Conservation (phyloP, 2,888 invertebrate genomes). For the Teleiodes luculella region DNA sequence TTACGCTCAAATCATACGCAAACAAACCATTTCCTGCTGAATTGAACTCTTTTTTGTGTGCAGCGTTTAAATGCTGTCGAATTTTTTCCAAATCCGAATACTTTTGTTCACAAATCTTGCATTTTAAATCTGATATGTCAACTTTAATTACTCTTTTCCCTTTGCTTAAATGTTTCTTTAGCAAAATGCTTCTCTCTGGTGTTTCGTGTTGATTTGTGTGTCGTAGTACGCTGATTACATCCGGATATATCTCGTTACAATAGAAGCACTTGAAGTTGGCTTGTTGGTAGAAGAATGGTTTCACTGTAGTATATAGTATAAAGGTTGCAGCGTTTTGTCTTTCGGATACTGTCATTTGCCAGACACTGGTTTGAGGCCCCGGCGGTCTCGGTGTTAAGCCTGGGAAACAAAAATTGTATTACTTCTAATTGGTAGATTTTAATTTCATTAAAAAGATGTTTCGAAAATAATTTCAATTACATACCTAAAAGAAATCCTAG, state of each 20-base stretch:
- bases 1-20: slow-evolving; percentile 56
- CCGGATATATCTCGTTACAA: slow-evolving; percentile 63
- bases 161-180: slow-evolving; percentile 61
- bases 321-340: slow-evolving; percentile 67
- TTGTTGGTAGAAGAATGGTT: slow-evolving; percentile 67
- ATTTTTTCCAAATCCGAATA: slow-evolving; percentile 61
- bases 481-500: too few species aligned
- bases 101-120: slow-evolving; percentile 60
- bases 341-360: slow-evolving; percentile 72
- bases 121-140: slow-evolving; percentile 61
- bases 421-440: slow-evolving; percentile 16
- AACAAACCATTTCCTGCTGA: slow-evolving; percentile 64
- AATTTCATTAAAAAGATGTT: neutral
- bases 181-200: slow-evolving; percentile 49
- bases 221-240: slow-evolving; percentile 55
- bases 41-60: slow-evolving; percentile 66
- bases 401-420: slow-evolving; percentile 25
- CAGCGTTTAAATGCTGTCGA: slow-evolving; percentile 47
- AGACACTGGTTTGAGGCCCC: slow-evolving; percentile 60
- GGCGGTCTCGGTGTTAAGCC: slow-evolving; percentile 30
- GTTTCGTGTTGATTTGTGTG: slow-evolving; percentile 48
- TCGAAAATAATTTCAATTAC: too few species aligned
- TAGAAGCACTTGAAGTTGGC: slow-evolving; percentile 72
- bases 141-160: slow-evolving; percentile 69
- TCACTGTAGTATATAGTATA: slow-evolving; percentile 58